Evolutionary conservation across 2,888 invertebrate species (phyloP), one percentile per base, ranked within the genome.

Genomic region (Odontocerum albicorne): DNA sequence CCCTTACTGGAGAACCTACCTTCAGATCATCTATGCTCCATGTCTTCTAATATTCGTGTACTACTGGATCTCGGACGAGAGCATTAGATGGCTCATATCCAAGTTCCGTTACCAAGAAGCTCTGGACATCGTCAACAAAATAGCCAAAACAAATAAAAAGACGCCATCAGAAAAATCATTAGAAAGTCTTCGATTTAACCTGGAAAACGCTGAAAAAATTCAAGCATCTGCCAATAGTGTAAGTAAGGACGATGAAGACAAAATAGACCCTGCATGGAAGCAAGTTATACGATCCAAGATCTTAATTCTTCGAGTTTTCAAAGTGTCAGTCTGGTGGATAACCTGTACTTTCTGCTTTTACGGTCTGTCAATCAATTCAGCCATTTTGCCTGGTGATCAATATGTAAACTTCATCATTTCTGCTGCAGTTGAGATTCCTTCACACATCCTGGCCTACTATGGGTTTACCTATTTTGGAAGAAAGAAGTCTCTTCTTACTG

Each of bases 311-410:
- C 74, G 87, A 64, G 69, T 86, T 57, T 60, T 82, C 1, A 83
- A 82, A 50, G 88, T 88, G 63, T 86, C 86, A 7, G 83, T 87
- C 64, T 80, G 88, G 64, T 90, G 90, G 90, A 83, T 89, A 4
- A 86, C 89, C 0, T 88, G 87, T 67, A 85, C 87, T 0, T 85
- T 91, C 63, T 85, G 90, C 3, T 92, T 89, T 66, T 90, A 90
- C 63, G 92, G 92, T 0, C 70, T 92, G n/a, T 88, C 88, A 0
- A 77, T 92, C 51, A 90, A 88, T 67, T 85, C 91, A 0, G 88
- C 89, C 1, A 80, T 85, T 0, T 70, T 92, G 49, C 83, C 84
- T 32, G 90, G 90, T 0, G 85, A 90, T 67, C 86, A 85, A 65
- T 90, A 90, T 66, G 66, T 87, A 8, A 91, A 90, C 69, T 92